Evolutionary conservation across 2,797 vertebrate genomes (phyloP).

Genomic region (Mormyrus hasselquistii): DNA sequence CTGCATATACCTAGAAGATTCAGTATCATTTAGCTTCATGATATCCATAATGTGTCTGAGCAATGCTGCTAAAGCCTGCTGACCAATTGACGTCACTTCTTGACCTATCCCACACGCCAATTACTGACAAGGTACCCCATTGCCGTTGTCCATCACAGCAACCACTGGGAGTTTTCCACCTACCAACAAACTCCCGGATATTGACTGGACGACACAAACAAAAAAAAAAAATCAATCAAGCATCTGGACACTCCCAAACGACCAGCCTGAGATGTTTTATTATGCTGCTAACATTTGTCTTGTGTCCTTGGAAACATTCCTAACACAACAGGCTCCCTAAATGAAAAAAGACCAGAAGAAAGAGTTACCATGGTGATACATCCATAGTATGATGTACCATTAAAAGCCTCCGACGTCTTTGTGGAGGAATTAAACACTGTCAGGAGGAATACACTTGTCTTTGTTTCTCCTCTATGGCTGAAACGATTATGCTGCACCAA

Average conservation of each 20-base stretch:
- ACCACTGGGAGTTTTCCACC: not conserved
- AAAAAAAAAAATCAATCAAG: conserved; percentile 17
- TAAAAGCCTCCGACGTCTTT: not conserved
- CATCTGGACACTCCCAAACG: not conserved
- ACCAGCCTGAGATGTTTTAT: not conserved
- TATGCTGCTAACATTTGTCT: conserved; percentile 24
- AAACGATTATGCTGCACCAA: not conserved
- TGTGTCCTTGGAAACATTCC: conserved; percentile 15
- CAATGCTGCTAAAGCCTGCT: not conserved
- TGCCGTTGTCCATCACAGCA: conserved; percentile 21
- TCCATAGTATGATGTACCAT: not conserved
- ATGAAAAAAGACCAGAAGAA: conserved; percentile 16
- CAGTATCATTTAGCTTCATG: not conserved
- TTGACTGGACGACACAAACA: not conserved
- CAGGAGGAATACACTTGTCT: not conserved
- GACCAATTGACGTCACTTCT: not conserved
- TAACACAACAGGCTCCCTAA: conserved; percentile 15
- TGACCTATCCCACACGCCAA: not conserved
- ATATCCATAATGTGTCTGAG: not conserved
- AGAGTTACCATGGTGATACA: conserved; percentile 24
- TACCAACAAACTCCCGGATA: not conserved
- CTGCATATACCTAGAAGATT: not conserved
- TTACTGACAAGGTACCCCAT: conserved; percentile 22
- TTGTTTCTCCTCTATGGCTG: not conserved
- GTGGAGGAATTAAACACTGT: conserved; percentile 18